Base-by-base conservation (phyloP, 2,797 vertebrate species). In the Acanthurus leucopareius region DNA sequence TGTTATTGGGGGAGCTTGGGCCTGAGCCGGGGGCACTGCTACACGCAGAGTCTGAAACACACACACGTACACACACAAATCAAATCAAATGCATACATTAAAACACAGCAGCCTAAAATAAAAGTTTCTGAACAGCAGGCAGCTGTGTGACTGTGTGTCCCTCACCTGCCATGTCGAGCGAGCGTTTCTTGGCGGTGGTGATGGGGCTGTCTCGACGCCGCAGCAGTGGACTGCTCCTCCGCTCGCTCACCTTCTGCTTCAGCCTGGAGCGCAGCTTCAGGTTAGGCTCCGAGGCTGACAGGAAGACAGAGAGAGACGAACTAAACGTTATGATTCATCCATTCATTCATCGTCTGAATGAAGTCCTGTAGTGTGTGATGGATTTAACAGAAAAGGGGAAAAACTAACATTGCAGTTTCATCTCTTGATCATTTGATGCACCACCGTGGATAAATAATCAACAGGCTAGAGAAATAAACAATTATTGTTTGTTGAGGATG, bases 1-100 rank as follows among this genome's bases (percentile, higher is more conserved):
- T 98, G 95, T 98, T 99, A 92, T 97, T 99, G 2, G 98, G 98
- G 64, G 98, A 99, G 92, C 98, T 99, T 19, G 98, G 97, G 11
- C 97, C 98, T 1, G 98, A 99, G 83, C 97, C 97, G 0, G 97
- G 98, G 73, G 98, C 97, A 0, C 97, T 99, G 95, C 96, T 99
- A 90, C 97, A 99, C 0, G 95, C 95, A 0, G 97, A 98, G 86
- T 99, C 97, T 98, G 93, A n/a, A 85, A 90, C 76, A 59, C 17
- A 75, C 40, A 42, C 40, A 42, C 40, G 4, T 13, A 42, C 40
- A 42, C 32, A 66, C 38, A 58, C 45, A 66, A 85, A 16, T 73
- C 74, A 73, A 44, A 68, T 70, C 48, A 76, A 62, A 75, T 4
- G 47, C 70, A 40, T 8, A 56, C 25, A 51, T 22, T 0, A 40